phyloP scores from a whole-genome alignment of 2,113 vertebrate species.

The Hemiscyllium ocellatum region DNA sequence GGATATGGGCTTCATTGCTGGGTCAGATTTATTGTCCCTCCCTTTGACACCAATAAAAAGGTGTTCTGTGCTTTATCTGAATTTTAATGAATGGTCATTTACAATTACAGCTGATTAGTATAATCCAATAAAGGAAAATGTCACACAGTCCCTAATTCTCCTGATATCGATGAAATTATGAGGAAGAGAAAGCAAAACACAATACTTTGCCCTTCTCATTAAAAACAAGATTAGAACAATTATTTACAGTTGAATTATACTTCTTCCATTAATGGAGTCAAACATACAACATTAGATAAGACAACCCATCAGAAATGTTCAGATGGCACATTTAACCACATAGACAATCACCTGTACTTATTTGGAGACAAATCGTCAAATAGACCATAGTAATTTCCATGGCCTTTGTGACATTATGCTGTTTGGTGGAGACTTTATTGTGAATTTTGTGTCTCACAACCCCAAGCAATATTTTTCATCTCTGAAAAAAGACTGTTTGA shows the following conservation, averaged over 20 bases:
- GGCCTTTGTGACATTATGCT: not conserved
- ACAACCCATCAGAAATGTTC: not conserved
- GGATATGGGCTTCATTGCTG: not conserved
- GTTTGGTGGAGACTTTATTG: not conserved
- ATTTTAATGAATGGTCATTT: not conserved
- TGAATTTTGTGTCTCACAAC: not conserved
- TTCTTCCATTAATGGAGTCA: not conserved
- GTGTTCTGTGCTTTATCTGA: not conserved
- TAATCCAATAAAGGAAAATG: not conserved
- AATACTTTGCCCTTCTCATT: not conserved
- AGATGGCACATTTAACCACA: not conserved
- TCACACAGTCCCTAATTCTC: not conserved
- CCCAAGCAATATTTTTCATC: not conserved
- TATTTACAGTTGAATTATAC: not conserved
- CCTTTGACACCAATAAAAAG: too few relatives aligned
- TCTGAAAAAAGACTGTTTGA: not conserved
- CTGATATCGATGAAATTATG: not conserved
- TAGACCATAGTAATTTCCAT: not conserved
- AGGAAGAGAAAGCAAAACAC: not conserved
- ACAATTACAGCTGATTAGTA: not conserved
- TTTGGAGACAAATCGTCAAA: not conserved
- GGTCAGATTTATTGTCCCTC: too few relatives aligned
- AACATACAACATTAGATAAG: not conserved
- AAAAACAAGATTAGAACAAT: not conserved
- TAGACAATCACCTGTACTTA: not conserved